Evolutionary conservation across 2,888 invertebrate species (phyloP).

Genomic region (Cephalotes varians): DNA sequence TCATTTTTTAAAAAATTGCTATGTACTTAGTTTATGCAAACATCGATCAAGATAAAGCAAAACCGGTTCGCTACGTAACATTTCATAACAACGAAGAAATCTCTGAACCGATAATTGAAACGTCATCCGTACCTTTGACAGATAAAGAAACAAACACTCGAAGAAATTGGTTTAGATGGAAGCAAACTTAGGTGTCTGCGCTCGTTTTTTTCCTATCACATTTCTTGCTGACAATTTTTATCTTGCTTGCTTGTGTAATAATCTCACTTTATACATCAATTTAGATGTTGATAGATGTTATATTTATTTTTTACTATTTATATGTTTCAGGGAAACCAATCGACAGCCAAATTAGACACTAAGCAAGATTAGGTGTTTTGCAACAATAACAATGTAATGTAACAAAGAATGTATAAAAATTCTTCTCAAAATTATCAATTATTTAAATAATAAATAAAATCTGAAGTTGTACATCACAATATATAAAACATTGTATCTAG

Average conservation of each 20-base stretch:
- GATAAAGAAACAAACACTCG: conserved; percentile 38
- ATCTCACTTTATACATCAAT: neutral
- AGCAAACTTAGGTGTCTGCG: conserved; percentile 56
- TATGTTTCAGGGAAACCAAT: conserved; percentile 54
- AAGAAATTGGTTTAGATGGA: conserved; percentile 31
- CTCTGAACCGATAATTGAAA: conserved; percentile 33
- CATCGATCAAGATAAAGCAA: conserved; percentile 11
- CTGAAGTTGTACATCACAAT: neutral
- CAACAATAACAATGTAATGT: neutral
- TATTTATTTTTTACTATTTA: conserved; percentile 5
- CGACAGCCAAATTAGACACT: conserved; percentile 37
- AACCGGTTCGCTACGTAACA: conserved; percentile 9
- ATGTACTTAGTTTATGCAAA: conserved; percentile 42
- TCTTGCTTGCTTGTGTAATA: neutral
- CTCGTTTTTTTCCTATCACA: neutral
- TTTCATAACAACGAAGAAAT: conserved; percentile 37
- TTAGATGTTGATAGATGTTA: neutral
- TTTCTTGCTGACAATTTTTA: neutral
- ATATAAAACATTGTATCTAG: neutral
- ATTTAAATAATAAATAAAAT: conserved; percentile 38
- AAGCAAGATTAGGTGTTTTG: conserved; percentile 25
- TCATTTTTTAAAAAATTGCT: neutral
- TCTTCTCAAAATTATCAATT: conserved; percentile 12
- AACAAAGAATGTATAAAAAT: conserved; percentile 36
- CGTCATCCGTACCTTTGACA: conserved; percentile 11